These are phyloP conservation scores for Cheilosia grossa DNA, from an alignment of 2,888 invertebrate species.

Conservation along the genomic window DNA sequence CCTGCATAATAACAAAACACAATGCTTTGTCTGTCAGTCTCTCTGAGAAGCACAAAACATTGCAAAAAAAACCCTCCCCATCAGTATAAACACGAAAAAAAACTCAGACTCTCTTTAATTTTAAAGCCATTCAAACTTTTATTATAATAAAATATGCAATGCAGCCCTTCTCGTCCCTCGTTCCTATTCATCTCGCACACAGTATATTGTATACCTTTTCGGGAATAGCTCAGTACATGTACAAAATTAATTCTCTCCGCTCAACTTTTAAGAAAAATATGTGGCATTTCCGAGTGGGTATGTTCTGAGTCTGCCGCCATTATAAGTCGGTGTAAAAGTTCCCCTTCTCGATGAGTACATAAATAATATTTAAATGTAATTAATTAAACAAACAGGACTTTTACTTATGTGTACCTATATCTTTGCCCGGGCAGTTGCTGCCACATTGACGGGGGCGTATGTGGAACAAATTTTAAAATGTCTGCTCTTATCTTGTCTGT, in stretches of 20 bases:
- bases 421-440: neutral
- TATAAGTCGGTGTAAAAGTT: constrained; percentile 21
- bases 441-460: constrained; percentile 11
- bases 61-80: neutral
- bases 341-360: neutral
- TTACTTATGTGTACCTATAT: neutral
- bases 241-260: constrained; percentile 6
- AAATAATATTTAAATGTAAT: constrained; percentile 42
- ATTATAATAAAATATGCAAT: constrained; percentile 46
- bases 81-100: constrained; percentile 1
- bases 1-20: no score
- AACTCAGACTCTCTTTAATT: constrained; percentile 10
- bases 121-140: constrained; percentile 50
- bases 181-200: neutral
- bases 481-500: neutral
- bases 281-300: constrained; percentile 2
- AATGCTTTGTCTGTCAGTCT: neutral
- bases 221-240: constrained; percentile 2
- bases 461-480: constrained; percentile 27
- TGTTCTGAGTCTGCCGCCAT: constrained; percentile 2
- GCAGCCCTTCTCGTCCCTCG: neutral
- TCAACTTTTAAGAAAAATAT: constrained; percentile 1
- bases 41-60: neutral
- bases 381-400: constrained; percentile 22
- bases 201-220: neutral